A percentile compares a stretch with the other conserved stretches of the same genome.
Conservation (phyloP, 2,113 vertebrate species). For the Malurus melanocephalus region DNA sequence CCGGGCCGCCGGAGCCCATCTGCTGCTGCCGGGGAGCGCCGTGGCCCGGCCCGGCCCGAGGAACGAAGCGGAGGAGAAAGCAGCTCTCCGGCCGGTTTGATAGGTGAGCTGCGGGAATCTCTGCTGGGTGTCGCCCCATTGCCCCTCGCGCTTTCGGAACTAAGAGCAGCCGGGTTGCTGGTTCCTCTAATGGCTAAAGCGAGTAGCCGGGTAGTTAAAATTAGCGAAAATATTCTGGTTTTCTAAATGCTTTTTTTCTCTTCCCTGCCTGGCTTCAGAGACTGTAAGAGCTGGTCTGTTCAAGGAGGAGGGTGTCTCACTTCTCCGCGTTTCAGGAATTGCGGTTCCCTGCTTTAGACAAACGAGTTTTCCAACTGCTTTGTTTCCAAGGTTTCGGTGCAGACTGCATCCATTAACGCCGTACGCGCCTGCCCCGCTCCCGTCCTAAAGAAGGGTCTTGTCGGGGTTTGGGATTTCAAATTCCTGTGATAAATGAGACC, state of each 20-base stretch:
- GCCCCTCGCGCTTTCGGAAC: not conserved
- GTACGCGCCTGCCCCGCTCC: not conserved
- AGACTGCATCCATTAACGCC: not conserved
- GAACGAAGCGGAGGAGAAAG: not conserved
- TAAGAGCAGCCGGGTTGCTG: not conserved
- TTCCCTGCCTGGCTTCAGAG: not conserved
- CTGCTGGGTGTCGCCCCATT: not conserved
- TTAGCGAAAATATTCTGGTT: not conserved
- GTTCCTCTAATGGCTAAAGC: not conserved
- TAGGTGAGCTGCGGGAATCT: not conserved
- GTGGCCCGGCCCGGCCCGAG: not conserved
- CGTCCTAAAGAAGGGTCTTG: not conserved
- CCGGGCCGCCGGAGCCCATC: not conserved
- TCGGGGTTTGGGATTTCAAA: not conserved
- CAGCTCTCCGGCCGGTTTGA: not conserved
- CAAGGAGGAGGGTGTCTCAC: not conserved
- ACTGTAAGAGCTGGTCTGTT: not conserved
- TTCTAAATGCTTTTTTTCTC: not conserved
- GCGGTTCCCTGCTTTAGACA: not conserved
- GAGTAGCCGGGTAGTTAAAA: not conserved
- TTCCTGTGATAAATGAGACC: not conserved
- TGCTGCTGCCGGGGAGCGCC: not conserved
- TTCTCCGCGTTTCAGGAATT: not conserved
- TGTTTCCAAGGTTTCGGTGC: not conserved
- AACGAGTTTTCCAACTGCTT: slow-evolving; percentile 24